Conservation (phyloP, 2,888 invertebrate species). For the Hofmannophila pseudospretella region DNA sequence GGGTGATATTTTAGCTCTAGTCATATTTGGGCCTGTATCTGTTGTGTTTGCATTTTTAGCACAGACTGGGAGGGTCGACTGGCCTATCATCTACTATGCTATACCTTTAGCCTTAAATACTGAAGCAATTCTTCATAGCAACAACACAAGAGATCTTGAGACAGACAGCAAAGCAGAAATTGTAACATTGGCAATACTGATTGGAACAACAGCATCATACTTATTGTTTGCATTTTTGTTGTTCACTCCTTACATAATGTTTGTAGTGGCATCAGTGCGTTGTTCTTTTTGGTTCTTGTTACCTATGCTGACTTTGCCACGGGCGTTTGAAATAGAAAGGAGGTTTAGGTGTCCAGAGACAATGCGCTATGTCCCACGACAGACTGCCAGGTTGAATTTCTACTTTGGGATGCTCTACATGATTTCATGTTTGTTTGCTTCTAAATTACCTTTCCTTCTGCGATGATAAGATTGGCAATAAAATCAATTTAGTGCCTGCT, state of each 20-base stretch:
- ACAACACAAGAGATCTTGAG: conserved; percentile 95
- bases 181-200: conserved; percentile 95
- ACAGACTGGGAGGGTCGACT: conserved; percentile 94
- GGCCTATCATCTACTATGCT: conserved; percentile 94
- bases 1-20: conserved; percentile 93
- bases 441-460: conserved; percentile 79
- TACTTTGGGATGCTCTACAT: conserved; percentile 94
- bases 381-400: conserved; percentile 93
- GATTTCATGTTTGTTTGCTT: conserved; percentile 86
- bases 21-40: conserved; percentile 96
- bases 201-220: conserved; percentile 94
- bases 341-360: conserved; percentile 88
- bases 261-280: conserved; percentile 90
- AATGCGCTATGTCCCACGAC: conserved; percentile 89
- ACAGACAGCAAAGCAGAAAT: conserved; percentile 93
- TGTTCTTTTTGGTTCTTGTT: conserved; percentile 93
- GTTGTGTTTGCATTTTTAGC: conserved; percentile 95
- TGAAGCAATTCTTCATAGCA: conserved; percentile 96
- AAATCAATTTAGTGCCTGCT: neutral
- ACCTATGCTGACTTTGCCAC: conserved; percentile 90
- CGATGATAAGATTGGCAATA: conserved; percentile 25
- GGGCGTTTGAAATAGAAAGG: conserved; percentile 94
- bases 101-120: conserved; percentile 95
- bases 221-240: conserved; percentile 92
- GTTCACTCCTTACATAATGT: conserved; percentile 93